phyloP scores from a whole-genome alignment of 2,797 vertebrate species.

The Selene dorsalis region DNA sequence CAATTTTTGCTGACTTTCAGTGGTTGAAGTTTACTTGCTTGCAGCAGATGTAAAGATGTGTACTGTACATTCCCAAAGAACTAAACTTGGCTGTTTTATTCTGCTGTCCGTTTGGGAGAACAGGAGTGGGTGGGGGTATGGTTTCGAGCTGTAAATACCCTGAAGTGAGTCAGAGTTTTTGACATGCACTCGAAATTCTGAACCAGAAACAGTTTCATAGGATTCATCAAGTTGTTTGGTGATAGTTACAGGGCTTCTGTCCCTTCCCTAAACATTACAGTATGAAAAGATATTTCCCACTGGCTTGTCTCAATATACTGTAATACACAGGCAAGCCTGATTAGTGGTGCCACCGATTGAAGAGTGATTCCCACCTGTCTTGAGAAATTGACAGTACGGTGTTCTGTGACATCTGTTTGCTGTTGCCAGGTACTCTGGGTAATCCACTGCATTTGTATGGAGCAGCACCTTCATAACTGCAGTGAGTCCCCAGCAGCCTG shows the following conservation, averaged over 20 bases:
- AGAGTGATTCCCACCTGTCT: constrained; percentile 73
- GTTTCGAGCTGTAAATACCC: background rate
- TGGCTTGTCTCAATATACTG: constrained; percentile 54
- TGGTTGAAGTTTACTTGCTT: background rate
- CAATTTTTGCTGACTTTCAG: background rate
- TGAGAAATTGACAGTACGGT: constrained; percentile 71
- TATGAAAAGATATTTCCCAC: constrained; percentile 25
- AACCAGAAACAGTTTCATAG: background rate
- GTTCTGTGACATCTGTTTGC: constrained; percentile 77
- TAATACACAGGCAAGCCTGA: constrained; percentile 68
- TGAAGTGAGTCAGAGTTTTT: background rate
- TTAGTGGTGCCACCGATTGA: constrained; percentile 61
- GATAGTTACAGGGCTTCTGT: background rate
- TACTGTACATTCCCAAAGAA: background rate
- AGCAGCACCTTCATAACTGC: constrained; percentile 71
- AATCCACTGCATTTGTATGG: constrained; percentile 76
- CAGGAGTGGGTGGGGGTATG: background rate
- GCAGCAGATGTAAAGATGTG: background rate
- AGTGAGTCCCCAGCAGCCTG: constrained; percentile 68
- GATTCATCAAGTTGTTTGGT: background rate
- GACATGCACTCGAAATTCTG: background rate
- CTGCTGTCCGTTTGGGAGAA: background rate
- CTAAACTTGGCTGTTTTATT: background rate
- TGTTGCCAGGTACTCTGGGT: constrained; percentile 68
- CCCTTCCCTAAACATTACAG: background rate